These are phyloP conservation scores for Brevipalpus yothersi DNA, from an alignment of 1,140 invertebrate genomes.

Conservation along the genomic window DNA sequence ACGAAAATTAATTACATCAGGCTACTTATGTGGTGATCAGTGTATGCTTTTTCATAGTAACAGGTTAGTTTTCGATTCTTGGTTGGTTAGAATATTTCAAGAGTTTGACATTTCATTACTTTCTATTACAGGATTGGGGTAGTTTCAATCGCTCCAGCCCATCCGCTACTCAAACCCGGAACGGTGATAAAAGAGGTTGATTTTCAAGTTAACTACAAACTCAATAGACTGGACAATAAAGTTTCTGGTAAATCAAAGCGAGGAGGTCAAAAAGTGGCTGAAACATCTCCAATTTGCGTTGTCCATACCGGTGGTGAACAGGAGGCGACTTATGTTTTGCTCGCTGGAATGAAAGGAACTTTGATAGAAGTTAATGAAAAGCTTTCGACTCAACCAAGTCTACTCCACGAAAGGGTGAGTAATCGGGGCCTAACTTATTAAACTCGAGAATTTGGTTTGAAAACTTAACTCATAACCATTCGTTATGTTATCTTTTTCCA, in stretches of 20 bases:
- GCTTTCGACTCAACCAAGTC: neutral
- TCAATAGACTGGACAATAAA: slow-evolving; percentile 5
- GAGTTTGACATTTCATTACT: neutral
- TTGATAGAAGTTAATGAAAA: slow-evolving; percentile 3
- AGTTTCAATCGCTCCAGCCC: neutral
- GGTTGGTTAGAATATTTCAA: neutral
- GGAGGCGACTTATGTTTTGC: neutral
- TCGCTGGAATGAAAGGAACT: neutral
- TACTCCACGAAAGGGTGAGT: neutral
- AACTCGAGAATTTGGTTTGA: no score
- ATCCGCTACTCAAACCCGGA: neutral
- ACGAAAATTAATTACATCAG: neutral
- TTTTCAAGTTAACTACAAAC: neutral
- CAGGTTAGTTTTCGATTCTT: neutral
- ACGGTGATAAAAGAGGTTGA: neutral
- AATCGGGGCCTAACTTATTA: neutral
- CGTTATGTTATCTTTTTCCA: neutral
- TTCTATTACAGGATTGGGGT: neutral
- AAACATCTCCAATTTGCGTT: slow-evolving; percentile 1
- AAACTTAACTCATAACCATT: no score
- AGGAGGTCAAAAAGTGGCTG: slow-evolving; percentile 5
- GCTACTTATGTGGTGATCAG: neutral
- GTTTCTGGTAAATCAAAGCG: slow-evolving; percentile 7
- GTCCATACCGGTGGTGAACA: neutral
- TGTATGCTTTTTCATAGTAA: slow-evolving; percentile 1